Evolutionary conservation across 2,797 vertebrate genomes (phyloP).

Genomic region (Oreochromis grahami): DNA sequence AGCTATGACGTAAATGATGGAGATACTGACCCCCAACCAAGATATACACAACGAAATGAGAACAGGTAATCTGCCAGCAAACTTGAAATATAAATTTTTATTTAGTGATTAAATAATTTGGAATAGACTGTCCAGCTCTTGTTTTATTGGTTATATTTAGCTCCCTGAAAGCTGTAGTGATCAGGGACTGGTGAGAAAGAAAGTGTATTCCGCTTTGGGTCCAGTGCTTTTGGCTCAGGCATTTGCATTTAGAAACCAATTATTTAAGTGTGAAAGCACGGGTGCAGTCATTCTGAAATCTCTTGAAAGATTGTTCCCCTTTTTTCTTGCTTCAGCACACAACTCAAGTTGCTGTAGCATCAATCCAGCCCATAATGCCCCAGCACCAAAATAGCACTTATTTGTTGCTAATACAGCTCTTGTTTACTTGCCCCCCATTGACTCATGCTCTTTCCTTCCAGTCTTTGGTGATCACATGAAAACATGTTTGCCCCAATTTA

Average conservation of each 20-base stretch:
- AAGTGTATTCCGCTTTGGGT: background rate
- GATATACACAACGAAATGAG: constrained; percentile 97
- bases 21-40: constrained; percentile 93
- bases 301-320: constrained; percentile 8
- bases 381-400: constrained; percentile 14
- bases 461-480: constrained; percentile 45
- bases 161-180: background rate
- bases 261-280: constrained; percentile 30
- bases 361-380: constrained; percentile 16
- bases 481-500: constrained; percentile 39
- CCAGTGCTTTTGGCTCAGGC: background rate
- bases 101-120: background rate
- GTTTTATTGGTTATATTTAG: background rate
- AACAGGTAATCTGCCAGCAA: constrained; percentile 81
- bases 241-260: constrained; percentile 36
- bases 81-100: background rate
- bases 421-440: constrained; percentile 51
- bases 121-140: background rate
- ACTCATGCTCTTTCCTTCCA: constrained; percentile 6
- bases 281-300: constrained; percentile 18
- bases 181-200: background rate
- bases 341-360: constrained; percentile 7
- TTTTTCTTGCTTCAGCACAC: constrained; percentile 8
- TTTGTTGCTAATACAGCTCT: constrained; percentile 29
- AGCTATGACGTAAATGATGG: constrained; percentile 98